Conservation (phyloP, 2,888 invertebrate genomes). For the Podabrus alpinus region DNA sequence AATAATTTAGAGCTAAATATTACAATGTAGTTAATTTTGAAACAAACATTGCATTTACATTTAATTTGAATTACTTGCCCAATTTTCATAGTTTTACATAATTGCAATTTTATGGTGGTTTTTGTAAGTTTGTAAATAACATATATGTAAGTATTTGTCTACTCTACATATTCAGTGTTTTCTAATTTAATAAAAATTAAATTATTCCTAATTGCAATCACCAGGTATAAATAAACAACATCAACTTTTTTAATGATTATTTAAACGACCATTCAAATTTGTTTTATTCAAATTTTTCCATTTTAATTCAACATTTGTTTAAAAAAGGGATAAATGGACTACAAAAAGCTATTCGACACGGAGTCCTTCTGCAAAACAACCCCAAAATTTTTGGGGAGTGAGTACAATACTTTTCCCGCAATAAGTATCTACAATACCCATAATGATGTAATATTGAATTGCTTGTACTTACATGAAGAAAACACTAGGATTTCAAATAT, state of each 20-base stretch:
- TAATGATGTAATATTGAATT: too few species aligned
- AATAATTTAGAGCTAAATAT: neutral
- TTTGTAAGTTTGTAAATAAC: neutral
- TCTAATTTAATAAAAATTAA: neutral
- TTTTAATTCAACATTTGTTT: neutral
- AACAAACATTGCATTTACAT: neutral
- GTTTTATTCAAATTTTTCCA: too few species aligned
- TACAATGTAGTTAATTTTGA: neutral
- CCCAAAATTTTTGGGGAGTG: too few species aligned
- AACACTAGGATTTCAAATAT: constrained; percentile 9
- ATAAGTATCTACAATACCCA: neutral
- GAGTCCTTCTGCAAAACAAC: too few species aligned
- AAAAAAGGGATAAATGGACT: too few species aligned
- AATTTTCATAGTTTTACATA: neutral
- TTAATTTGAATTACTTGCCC: neutral
- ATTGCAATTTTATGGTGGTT: neutral
- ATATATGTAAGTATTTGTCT: neutral
- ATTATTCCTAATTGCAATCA: neutral
- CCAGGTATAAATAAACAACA: neutral
- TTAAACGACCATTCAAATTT: neutral
- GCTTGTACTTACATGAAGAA: constrained; percentile 22
- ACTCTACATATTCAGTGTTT: neutral
- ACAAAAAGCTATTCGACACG: too few species aligned
- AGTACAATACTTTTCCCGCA: neutral
- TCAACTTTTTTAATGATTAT: neutral